Conservation (phyloP, 1,140 invertebrate species). For the Trichonephila clavata region DNA sequence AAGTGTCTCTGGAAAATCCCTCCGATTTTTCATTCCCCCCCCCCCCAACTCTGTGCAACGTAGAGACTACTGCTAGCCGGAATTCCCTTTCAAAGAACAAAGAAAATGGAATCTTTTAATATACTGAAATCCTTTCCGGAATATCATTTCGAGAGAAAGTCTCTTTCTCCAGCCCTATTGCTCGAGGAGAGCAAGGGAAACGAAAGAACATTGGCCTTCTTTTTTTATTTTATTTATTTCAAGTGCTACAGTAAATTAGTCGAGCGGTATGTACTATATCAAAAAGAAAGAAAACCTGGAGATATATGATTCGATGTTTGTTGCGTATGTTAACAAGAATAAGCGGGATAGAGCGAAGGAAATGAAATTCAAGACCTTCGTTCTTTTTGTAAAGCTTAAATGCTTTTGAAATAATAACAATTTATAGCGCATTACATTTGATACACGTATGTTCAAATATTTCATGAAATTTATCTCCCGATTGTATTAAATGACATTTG, state of each 20-base stretch:
- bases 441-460: too few species aligned
- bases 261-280: neutral
- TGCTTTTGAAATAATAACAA: too few species aligned
- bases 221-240: neutral
- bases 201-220: neutral
- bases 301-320: neutral
- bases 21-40: neutral
- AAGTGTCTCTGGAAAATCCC: neutral
- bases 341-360: neutral
- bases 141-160: neutral
- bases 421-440: too few species aligned
- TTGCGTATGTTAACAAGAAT: neutral
- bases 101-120: constrained; percentile 16
- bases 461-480: too few species aligned
- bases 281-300: neutral
- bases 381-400: too few species aligned
- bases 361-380: neutral
- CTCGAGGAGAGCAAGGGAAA: neutral
- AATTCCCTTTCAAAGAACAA: neutral
- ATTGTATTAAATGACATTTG: too few species aligned
- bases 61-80: neutral
- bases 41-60: neutral
- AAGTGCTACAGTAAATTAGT: neutral
- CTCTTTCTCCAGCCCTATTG: neutral
- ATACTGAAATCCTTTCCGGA: neutral